phyloP scores from a whole-genome alignment of 2,888 invertebrate genomes.

The Drosophila histrio region DNA sequence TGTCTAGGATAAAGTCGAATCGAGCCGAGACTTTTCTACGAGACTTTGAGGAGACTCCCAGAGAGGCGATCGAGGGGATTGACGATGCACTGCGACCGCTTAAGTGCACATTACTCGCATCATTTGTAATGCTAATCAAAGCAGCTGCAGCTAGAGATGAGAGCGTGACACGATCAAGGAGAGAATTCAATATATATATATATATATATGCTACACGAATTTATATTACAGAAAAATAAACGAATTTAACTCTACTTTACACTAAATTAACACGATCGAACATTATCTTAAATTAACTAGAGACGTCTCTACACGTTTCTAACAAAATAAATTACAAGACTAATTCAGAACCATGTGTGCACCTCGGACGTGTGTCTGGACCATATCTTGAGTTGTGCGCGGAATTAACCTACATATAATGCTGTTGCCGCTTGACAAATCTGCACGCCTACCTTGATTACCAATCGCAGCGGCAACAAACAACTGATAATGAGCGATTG shows the following conservation, averaged over 20 bases:
- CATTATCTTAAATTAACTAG: neutral
- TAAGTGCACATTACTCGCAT: constrained; percentile 79
- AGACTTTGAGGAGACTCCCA: constrained; percentile 18
- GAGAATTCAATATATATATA: neutral
- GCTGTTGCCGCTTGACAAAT: constrained; percentile 69
- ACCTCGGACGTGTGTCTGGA: constrained; percentile 20
- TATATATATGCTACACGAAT: no score
- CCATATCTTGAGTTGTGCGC: constrained; percentile 78
- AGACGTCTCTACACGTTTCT: neutral
- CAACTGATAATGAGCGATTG: constrained; percentile 80
- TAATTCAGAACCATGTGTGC: constrained; percentile 11
- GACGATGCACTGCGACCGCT: constrained; percentile 68
- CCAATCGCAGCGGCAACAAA: constrained; percentile 75
- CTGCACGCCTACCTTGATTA: constrained; percentile 78
- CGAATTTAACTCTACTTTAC: neutral
- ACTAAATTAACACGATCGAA: neutral
- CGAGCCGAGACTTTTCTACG: constrained; percentile 4
- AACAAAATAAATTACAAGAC: neutral
- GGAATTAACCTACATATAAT: constrained; percentile 76
- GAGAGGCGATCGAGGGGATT: constrained; percentile 10
- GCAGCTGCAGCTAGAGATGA: constrained; percentile 38
- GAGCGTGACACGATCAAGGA: constrained; percentile 10
- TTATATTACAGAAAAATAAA: neutral
- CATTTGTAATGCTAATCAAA: constrained; percentile 80
- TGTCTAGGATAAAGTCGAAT: constrained; percentile 73